Base-by-base conservation (phyloP, 2,113 vertebrate genomes). In the Ctenomys sociabilis region DNA sequence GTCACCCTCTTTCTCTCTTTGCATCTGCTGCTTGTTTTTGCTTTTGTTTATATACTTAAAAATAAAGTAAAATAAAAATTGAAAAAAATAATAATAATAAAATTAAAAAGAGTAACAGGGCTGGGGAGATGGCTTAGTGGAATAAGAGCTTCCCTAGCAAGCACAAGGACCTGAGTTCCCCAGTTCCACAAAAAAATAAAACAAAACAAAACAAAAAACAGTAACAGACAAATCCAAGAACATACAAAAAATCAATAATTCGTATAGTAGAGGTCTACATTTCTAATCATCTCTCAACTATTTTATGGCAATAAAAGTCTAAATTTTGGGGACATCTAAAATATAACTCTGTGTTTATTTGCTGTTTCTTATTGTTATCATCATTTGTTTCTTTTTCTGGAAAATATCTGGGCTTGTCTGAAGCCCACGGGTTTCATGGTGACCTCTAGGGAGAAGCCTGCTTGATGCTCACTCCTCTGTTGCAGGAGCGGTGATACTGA, bases 341-440 rank as follows among this genome's bases (percentile, higher is more conserved):
- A 93, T 78, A 70, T 45, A 85, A 75, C 22, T 73, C 21, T 28
- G 30, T n/a, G 19, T 75, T 49, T 81, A 22, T 63, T 91, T 32
- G 12, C 59, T 81, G 30, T 43, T 88, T 7, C 75, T 95, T 52
- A 35, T 43, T 45, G 2, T 61, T 95, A 30, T 68, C 61, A 80
- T 70, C 70, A 22, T 82, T 86, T 93, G 12, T 89, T 93, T 64
- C 30, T 78, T 83, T 91, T 81, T 57, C 84, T 89, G 85, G n/a
- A 77, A 91, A 93, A 64, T 61, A 86, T 57, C 80, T 82, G 82
- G 91, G 77, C 93, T 66, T 95, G 35, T 70, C 28, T 93, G 77
- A 73, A 85, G 45, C 26, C 26, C 24, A 28, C 49, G 21, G 24
- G 37, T 43, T 45, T 54, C 40, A 54, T 72, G 61, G 91, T 83